Base-by-base conservation (phyloP, 2,888 invertebrate genomes). In the Drosophila leonis region DNA sequence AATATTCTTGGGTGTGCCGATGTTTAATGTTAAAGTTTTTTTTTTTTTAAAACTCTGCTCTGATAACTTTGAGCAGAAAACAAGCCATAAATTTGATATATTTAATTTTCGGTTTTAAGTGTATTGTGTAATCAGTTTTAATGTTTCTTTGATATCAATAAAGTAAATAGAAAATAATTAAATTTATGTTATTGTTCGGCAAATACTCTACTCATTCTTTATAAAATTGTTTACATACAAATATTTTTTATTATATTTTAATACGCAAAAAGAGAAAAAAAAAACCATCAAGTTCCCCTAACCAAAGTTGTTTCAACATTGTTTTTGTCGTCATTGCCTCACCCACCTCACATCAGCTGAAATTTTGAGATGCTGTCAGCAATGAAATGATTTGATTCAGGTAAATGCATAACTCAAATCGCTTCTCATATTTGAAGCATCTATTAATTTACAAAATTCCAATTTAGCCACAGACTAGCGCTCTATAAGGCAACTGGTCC, bases 401-500 rank as follows among this genome's bases (percentile, higher is more conserved):
- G 65, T 78, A 67, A 57, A 54, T 31, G n/a, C 71, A 88, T 88
- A 84, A 81, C 71, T 88, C 79, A 79, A 69, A 65, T 76, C 56
- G 65, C 20, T 51, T 75, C 59, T 86, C 80, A 77, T 72, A 86
- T 70, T 39, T 13, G 62, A 81, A 69, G 72, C 72, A 65, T 81
- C 89, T 87, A 83, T 84, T 89, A 84, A 87, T 84, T 83, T 79
- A 57, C 75, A 67, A 75, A 75, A 68, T 87, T 60, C 81, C 86
- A 75, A 84, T 72, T 84, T 68, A 67, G 84, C 52, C 31, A 41
- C 63, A 33, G 61, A 69, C 69, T 39, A 35, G 48, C 60, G 46
- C 56, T 39, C 52, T 29, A 72, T 42, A 82, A 61, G 82, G 82
- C 57, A 78, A 75, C 78, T 60, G 65, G 72, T 62, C 41, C 60